Conservation (phyloP, 2,113 vertebrate genomes). For the Oplegnathus fasciatus region DNA sequence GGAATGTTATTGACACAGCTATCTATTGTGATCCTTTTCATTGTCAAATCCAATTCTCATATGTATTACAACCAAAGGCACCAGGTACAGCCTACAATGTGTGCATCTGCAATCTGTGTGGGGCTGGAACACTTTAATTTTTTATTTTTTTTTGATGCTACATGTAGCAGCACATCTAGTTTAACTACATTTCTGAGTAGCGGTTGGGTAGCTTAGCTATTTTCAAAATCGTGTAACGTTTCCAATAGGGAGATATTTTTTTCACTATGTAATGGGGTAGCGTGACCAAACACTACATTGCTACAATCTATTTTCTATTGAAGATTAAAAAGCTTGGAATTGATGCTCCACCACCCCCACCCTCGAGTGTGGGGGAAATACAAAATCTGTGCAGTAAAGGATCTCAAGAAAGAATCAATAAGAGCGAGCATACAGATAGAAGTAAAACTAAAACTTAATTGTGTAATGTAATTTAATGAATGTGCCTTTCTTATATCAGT, state of each 20-base stretch:
- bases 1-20: slow-evolving; percentile 7
- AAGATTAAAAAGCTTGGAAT: background rate
- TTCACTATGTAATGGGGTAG: too few species aligned
- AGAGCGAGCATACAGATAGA: background rate
- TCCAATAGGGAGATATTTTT: background rate
- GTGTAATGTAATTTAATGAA: too few species aligned
- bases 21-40: slow-evolving; percentile 12
- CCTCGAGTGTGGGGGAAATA: too few species aligned
- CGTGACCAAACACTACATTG: too few species aligned
- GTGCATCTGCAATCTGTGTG: background rate
- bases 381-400: too few species aligned
- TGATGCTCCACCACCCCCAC: too few species aligned
- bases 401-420: background rate
- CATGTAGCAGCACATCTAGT: background rate
- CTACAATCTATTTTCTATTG: background rate
- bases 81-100: slow-evolving; percentile 3
- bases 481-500: too few species aligned
- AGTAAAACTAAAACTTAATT: background rate
- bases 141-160: background rate
- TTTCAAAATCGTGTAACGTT: background rate
- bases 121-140: background rate
- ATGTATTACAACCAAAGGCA: slow-evolving; percentile 20
- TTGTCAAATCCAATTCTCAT: slow-evolving; percentile 22
- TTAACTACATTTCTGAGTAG: background rate
- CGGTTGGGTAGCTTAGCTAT: background rate